Evolutionary conservation across 2,113 vertebrate species (phyloP), one percentile per base, ranked within the genome.

Genomic region (Thoracochromis brauschi): DNA sequence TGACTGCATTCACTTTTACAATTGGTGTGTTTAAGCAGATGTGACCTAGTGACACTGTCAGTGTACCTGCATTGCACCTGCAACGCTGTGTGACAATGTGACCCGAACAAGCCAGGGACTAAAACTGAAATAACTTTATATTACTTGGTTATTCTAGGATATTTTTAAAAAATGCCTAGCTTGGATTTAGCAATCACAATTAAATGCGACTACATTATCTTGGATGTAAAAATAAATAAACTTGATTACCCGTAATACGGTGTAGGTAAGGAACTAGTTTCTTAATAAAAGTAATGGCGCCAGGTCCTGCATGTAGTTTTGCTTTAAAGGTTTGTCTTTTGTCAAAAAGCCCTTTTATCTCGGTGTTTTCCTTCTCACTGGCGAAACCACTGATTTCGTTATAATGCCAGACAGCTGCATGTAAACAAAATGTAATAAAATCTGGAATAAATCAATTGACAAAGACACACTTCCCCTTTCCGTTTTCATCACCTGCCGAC

Each of bases 151-250:
- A 19, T 49, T 11, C 71, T 49, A 4, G 4, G 9, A 78, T 49
- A 4, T 12, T 49, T 31, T 31, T 2, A 5, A 68, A 10, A 10
- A 49, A 49, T 7, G 40, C 14, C 9, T 16, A 0, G 21, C 38
- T 24, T 73, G 65, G 2, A 26, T 24, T 78, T 75, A 47, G 16
- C 3, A 8, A 31, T 0, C 71, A 49, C 42, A 49, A 5, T 29
- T 31, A 31, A 0, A 12, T 5, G 16, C 3, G 3, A 49, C 40
- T 75, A 14, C 42, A 75, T 47, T 29, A 47, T 12, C 2, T 29
- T 47, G 71, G 9, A 29, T 75, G 71, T 75, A 47, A 10, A 63
- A n/a, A 63, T 35, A 63, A 35, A 75, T 26, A 26, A 19, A 19
- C 14, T 29, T 0, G 42, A 75, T 75, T 17, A 8, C 24, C 24